These are phyloP conservation scores for Adelphocoris suturalis DNA, from an alignment of 2,888 invertebrate species.

Conservation along the genomic window DNA sequence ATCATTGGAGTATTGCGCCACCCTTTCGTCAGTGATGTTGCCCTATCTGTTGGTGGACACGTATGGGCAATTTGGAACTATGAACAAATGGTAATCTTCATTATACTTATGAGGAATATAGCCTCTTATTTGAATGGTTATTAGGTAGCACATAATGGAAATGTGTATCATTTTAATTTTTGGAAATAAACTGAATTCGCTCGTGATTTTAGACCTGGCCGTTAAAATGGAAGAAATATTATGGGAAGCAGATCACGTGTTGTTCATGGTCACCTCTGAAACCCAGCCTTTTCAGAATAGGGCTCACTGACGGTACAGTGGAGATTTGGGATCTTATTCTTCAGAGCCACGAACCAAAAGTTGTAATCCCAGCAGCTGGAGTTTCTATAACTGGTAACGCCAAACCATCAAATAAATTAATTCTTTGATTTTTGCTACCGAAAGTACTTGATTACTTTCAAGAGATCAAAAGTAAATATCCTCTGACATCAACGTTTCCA, in stretches of 20 bases:
- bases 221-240: constrained; percentile 74
- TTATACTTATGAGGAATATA: no score
- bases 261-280: constrained; percentile 74
- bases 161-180: no score
- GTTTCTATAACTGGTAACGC: constrained; percentile 38
- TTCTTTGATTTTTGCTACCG: no score
- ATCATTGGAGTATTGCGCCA: constrained; percentile 74
- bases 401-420: no score
- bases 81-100: constrained; percentile 68
- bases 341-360: constrained; percentile 74
- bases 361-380: constrained; percentile 69
- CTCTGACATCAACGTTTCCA: no score
- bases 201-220: constrained; percentile 72
- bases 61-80: constrained; percentile 76
- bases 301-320: constrained; percentile 75
- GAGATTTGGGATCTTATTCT: constrained; percentile 76
- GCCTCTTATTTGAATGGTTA: no score
- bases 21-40: constrained; percentile 74
- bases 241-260: constrained; percentile 72
- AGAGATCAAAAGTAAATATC: no score
- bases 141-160: no score
- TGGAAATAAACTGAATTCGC: no score
- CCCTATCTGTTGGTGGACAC: constrained; percentile 76
- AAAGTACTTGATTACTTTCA: no score
- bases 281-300: constrained; percentile 74